phyloP scores from a whole-genome alignment of 2,888 invertebrate species.

The Morpho achilles region DNA sequence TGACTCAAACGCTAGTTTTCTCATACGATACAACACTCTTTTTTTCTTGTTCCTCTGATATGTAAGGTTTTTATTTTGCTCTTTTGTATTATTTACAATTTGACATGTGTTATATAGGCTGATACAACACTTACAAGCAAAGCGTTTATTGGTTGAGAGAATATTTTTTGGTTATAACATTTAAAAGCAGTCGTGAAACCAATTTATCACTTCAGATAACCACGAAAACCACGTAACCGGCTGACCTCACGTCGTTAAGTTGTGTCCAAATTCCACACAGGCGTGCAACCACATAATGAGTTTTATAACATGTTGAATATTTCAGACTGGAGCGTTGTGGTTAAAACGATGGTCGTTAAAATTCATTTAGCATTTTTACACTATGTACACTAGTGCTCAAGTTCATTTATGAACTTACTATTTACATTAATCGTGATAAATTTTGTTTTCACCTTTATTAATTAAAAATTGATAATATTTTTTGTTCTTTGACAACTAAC shows the following conservation, averaged over 20 bases:
- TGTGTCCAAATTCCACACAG: constrained; percentile 9
- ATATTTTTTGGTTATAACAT: constrained; percentile 3
- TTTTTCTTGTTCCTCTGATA: too few relatives aligned
- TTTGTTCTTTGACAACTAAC: too few relatives aligned
- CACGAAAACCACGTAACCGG: constrained; percentile 9
- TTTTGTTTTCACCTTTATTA: too few relatives aligned
- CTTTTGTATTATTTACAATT: too few relatives aligned
- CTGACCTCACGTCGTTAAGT: constrained; percentile 17
- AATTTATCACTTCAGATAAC: constrained; percentile 17
- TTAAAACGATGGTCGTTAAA: constrained; percentile 5
- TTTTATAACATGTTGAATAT: constrained; percentile 11
- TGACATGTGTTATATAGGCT: too few relatives aligned
- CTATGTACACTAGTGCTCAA: background rate
- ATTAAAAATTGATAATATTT: too few relatives aligned
- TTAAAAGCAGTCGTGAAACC: constrained; percentile 18
- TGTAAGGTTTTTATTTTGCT: too few relatives aligned
- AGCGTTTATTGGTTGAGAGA: too few relatives aligned
- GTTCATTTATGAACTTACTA: background rate
- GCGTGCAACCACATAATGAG: constrained; percentile 11
- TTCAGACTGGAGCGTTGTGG: constrained; percentile 5
- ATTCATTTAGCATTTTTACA: constrained; percentile 4
- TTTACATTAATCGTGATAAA: too few relatives aligned
- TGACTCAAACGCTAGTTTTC: too few relatives aligned
- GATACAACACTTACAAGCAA: too few relatives aligned
- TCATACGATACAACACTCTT: too few relatives aligned